Evolutionary conservation across 2,888 invertebrate species (phyloP).

Genomic region (Flexamia atlantica): DNA sequence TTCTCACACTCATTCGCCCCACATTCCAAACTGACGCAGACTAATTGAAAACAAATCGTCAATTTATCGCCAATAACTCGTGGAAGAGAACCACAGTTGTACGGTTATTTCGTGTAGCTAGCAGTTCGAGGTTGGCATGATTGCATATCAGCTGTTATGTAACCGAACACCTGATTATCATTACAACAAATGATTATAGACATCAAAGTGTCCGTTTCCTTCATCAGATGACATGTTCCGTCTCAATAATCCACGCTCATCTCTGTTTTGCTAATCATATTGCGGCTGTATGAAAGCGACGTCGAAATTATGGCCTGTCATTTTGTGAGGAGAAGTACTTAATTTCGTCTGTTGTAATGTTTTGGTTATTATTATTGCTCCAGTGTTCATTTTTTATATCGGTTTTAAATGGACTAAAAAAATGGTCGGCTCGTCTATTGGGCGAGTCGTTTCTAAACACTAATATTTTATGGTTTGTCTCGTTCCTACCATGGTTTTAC

Average conservation of each 20-base stretch:
- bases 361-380: neutral
- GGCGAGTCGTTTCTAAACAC: too few relatives aligned
- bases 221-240: constrained; percentile 12
- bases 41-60: constrained; percentile 18
- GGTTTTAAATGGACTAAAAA: too few relatives aligned
- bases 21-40: constrained; percentile 23
- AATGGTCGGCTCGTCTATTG: too few relatives aligned
- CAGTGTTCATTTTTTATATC: too few relatives aligned
- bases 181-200: constrained; percentile 35
- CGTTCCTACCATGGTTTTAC: too few relatives aligned
- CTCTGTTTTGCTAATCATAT: constrained; percentile 7
- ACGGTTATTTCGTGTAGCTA: constrained; percentile 1
- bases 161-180: constrained; percentile 20
- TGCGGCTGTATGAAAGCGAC: neutral
- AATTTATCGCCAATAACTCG: constrained; percentile 20
- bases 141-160: constrained; percentile 7
- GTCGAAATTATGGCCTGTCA: constrained; percentile 6
- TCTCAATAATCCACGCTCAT: constrained; percentile 19
- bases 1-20: neutral
- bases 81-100: neutral
- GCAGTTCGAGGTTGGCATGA: neutral
- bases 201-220: constrained; percentile 19
- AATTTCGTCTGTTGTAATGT: constrained; percentile 9
- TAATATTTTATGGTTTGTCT: too few relatives aligned
- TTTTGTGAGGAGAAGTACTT: neutral